A percentile compares a stretch with the other conserved stretches of the same genome.
phyloP scores from a whole-genome alignment of 2,888 invertebrate genomes.

The Cataglyphis rosenhaueri region DNA sequence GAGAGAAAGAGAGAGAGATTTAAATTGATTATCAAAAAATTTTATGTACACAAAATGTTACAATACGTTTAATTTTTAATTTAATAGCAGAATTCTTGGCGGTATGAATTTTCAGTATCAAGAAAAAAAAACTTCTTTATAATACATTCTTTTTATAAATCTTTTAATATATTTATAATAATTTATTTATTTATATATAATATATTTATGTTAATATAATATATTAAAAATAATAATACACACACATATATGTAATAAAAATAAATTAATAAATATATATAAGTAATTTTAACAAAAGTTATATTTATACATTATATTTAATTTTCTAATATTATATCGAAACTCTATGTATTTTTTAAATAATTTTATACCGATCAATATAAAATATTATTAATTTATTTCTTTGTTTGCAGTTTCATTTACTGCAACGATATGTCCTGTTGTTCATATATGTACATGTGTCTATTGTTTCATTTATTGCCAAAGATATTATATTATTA shows the following conservation, averaged over 20 bases:
- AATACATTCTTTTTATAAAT: background rate
- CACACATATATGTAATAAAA: background rate
- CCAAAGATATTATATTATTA: background rate
- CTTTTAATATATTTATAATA: background rate
- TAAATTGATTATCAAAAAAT: background rate
- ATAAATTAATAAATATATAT: too few species aligned
- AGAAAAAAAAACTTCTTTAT: background rate
- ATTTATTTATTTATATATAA: too few species aligned
- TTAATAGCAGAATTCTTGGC: background rate
- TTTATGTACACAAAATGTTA: background rate
- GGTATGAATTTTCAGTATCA: too few species aligned
- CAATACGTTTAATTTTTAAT: constrained; percentile 15
- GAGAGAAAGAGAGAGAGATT: background rate
- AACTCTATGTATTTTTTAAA: background rate
- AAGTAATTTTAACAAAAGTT: background rate
- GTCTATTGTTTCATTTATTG: background rate
- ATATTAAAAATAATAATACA: background rate
- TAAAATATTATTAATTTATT: background rate
- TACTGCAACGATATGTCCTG: background rate
- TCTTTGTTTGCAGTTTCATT: background rate
- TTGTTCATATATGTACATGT: background rate
- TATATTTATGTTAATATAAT: too few species aligned
- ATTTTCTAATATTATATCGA: background rate
- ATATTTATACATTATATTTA: background rate
- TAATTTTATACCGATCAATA: background rate